Evolutionary conservation across 2,888 invertebrate genomes (phyloP), one percentile per base, ranked within the genome.

Genomic region (Chloroclysta siterata): DNA sequence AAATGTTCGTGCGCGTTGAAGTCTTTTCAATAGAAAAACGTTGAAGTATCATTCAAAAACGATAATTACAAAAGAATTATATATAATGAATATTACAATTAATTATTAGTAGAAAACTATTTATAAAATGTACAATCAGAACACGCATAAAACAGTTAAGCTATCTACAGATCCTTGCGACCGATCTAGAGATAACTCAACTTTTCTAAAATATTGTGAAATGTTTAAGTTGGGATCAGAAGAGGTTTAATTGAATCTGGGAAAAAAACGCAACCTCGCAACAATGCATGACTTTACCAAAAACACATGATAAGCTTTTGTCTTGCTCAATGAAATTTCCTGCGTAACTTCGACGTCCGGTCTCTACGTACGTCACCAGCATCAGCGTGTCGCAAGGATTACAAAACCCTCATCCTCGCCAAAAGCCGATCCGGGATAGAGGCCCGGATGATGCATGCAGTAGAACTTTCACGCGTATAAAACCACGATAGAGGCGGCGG

Each of bases 381-480:
- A 78, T 82, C 72, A 79, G 71, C 80, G 78, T 83, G 88, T 89
- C 84, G 88, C 78, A 84, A 88, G 87, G 87, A 86, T 91, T 89
- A 85, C 89, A 85, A 88, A 86, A 90, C 80, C 75, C 71, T 72
- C 81, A 81, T 83, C 79, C 79, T 80, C 82, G 78, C 80, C 78
- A 81, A 77, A 78, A 63, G 66, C 63, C 74, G 82, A 88, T 91
- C 91, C 92, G 88, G 92, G 92, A 92, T 90, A 85, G 77, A 85
- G 77, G 79, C 75, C 75, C 76, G 64, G 72, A 76, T 75, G 76
- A 75, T 76, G 82, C 81, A 80, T 46, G 54, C 41, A 47, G 83
- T 80, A 79, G 82, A 87, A 93, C 92, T 92, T 93, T 93, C 92
- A 87, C 92, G 90, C 85, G 89, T 92, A 93, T 93, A 93, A 83